Conservation (phyloP, 2,888 invertebrate genomes). For the Minunthozetes semirufus region DNA sequence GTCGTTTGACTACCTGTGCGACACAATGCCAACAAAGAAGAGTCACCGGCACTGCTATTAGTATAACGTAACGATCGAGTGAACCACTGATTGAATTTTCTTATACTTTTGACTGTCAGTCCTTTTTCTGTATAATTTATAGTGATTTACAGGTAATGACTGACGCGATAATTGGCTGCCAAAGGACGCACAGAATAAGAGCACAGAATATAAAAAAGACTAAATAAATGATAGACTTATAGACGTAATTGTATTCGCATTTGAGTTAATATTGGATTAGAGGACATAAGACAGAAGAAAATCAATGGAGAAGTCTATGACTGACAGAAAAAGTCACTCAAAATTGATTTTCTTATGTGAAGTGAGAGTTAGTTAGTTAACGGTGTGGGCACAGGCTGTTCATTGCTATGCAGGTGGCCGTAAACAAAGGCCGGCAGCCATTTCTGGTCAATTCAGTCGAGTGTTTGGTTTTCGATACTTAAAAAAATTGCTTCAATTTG, state of each 20-base stretch:
- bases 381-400: background rate
- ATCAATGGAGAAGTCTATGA: no score
- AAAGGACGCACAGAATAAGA: background rate
- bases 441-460: background rate
- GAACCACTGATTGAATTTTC: conserved; percentile 9
- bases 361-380: no score
- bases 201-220: background rate
- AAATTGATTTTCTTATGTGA: no score
- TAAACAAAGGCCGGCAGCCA: background rate
- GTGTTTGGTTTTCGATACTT: background rate
- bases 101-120: background rate
- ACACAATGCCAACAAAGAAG: background rate
- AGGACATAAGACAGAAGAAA: background rate
- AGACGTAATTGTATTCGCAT: background rate
- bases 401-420: background rate
- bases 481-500: background rate
- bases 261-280: background rate
- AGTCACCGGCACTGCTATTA: background rate
- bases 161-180: background rate
- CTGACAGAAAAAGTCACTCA: no score
- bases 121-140: background rate
- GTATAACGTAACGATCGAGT: conserved; percentile 6
- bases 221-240: background rate
- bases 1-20: background rate
- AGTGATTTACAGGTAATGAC: conserved; percentile 19